phyloP scores from a whole-genome alignment of 2,797 vertebrate species.

The Melanotaenia parkinsoni region DNA sequence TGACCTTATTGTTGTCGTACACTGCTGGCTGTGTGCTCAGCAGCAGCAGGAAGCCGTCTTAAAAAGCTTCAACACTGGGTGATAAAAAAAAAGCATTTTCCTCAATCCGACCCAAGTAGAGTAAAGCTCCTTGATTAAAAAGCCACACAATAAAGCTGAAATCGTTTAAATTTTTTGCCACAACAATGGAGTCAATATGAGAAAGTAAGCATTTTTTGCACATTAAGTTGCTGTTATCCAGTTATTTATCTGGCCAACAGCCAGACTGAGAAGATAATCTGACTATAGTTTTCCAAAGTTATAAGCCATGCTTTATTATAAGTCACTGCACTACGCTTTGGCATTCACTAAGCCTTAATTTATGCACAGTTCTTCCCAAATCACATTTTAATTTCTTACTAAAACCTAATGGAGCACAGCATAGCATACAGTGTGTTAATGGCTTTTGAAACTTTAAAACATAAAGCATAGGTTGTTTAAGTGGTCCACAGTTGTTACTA shows the following conservation, averaged over 20 bases:
- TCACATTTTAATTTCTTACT: neutral
- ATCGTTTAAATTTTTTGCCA: neutral
- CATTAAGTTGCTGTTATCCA: neutral
- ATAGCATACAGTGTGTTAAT: neutral
- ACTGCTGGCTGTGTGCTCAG: neutral
- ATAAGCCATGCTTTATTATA: neutral
- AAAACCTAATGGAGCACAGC: neutral
- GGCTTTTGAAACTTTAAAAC: too few relatives aligned
- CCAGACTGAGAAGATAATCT: neutral
- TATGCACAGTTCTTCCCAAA: too few relatives aligned
- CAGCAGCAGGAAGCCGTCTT: conserved; percentile 2
- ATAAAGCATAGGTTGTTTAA: too few relatives aligned
- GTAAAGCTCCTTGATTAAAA: neutral
- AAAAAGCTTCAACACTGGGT: neutral
- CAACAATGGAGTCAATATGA: neutral
- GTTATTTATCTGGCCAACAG: neutral
- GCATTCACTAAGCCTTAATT: neutral
- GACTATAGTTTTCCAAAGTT: neutral
- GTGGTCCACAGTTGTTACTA: neutral
- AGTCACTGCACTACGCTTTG: neutral
- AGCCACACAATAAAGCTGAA: neutral
- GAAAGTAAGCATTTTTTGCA: neutral
- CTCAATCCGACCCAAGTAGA: neutral
- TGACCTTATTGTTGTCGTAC: conserved; percentile 4
- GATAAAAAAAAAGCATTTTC: neutral